phyloP scores from a whole-genome alignment of 2,113 vertebrate genomes.

The Sceloporus undulatus region DNA sequence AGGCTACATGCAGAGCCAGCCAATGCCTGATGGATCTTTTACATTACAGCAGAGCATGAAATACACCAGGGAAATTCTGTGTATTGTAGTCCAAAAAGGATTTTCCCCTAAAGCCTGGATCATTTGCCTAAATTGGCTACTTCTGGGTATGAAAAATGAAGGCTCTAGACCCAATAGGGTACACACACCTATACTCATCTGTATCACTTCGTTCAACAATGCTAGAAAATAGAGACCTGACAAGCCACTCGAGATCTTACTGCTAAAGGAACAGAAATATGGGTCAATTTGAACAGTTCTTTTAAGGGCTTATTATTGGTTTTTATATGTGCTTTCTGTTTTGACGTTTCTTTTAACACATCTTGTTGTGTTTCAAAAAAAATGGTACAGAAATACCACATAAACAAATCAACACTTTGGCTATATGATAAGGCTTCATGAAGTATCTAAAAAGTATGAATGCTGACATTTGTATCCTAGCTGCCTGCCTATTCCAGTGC shows the following conservation, averaged over 20 bases:
- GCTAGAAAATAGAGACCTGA: background rate
- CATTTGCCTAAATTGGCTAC: background rate
- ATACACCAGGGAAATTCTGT: too few relatives aligned
- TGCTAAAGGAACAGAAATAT: too few relatives aligned
- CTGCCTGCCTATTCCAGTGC: background rate
- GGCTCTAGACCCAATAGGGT: background rate
- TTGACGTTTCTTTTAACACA: too few relatives aligned
- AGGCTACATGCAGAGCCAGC: background rate
- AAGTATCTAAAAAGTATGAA: background rate
- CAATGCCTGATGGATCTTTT: background rate
- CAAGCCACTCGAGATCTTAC: too few relatives aligned
- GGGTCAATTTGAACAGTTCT: too few relatives aligned
- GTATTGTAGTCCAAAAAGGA: too few relatives aligned
- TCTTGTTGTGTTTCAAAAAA: too few relatives aligned
- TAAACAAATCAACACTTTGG: background rate
- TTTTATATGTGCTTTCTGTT: too few relatives aligned
- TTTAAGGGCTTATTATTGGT: too few relatives aligned
- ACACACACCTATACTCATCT: background rate
- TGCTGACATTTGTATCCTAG: background rate
- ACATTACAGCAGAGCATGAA: too few relatives aligned
- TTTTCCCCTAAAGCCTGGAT: too few relatives aligned
- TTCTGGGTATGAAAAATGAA: background rate
- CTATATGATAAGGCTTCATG: background rate
- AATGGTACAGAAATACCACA: too few relatives aligned
- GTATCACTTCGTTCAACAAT: background rate